These are phyloP conservation scores for Octodonta nipae DNA, from an alignment of 2,888 invertebrate species.

Conservation along the genomic window DNA sequence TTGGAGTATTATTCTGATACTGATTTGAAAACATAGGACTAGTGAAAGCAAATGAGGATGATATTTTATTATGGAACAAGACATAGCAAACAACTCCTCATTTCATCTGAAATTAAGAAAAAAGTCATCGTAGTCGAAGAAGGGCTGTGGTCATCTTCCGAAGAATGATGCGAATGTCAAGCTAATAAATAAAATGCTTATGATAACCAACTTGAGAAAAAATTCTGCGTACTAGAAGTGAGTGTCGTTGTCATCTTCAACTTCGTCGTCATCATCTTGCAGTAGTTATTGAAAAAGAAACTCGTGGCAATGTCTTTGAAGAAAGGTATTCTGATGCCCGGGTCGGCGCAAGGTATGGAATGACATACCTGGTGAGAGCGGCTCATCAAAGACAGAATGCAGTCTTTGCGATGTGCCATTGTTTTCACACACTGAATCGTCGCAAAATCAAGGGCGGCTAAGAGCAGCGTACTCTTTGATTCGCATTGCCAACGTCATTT, in stretches of 20 bases:
- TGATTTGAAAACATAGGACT: too few species aligned
- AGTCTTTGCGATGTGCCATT: slow-evolving; percentile 35
- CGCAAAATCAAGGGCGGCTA: slow-evolving; percentile 34
- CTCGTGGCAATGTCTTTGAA: slow-evolving; percentile 3
- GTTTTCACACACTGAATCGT: slow-evolving; percentile 36
- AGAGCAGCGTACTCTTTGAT: slow-evolving; percentile 32
- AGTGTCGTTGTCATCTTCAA: too few species aligned
- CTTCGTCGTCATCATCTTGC: background rate
- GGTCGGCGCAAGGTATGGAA: slow-evolving; percentile 1
- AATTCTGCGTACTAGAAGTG: slow-evolving; percentile 14
- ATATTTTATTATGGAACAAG: too few species aligned
- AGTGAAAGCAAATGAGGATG: too few species aligned
- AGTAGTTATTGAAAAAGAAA: background rate
- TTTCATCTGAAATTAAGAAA: too few species aligned
- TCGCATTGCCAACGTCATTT: slow-evolving; percentile 31
- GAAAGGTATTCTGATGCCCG: slow-evolving; percentile 10
- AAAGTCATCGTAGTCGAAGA: too few species aligned
- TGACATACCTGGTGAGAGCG: slow-evolving; percentile 27
- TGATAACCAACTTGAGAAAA: slow-evolving; percentile 11
- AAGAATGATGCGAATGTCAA: too few species aligned
- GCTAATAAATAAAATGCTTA: too few species aligned
- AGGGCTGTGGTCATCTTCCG: too few species aligned
- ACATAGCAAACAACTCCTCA: too few species aligned
- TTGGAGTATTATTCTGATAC: too few species aligned
- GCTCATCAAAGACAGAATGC: slow-evolving; percentile 35